Evolutionary conservation across 2,113 vertebrate species (phyloP).

Genomic region (Damaliscus lunatus): DNA sequence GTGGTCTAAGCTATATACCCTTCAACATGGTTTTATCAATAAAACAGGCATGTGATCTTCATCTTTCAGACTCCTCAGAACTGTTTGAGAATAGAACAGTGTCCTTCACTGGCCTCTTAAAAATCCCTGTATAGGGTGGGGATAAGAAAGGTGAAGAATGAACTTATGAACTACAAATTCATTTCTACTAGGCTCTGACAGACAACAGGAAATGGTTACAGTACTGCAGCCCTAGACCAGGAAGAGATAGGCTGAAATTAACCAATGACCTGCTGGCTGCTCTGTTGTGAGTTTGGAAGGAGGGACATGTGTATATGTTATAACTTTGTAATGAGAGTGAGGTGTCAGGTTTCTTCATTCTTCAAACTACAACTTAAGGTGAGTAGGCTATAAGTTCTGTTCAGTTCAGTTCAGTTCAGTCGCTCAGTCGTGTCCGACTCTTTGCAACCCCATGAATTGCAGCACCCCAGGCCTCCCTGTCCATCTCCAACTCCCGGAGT

Average conservation of each 20-base stretch:
- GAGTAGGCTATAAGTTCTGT: not conserved
- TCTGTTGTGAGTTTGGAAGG: not conserved
- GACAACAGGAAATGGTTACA: not conserved
- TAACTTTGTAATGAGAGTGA: slow-evolving; percentile 52
- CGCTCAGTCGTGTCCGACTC: fast-evolving
- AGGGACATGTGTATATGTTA: slow-evolving; percentile 6
- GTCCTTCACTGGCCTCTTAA: not conserved
- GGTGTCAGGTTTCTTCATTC: slow-evolving; percentile 39
- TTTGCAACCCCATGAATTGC: too few species aligned
- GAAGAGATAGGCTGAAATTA: not conserved
- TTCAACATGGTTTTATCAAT: not conserved
- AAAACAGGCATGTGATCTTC: not conserved
- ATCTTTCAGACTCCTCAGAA: not conserved
- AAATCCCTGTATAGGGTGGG: fast-evolving
- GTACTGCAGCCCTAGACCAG: not conserved
- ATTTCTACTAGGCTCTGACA: not conserved
- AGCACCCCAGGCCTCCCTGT: too few species aligned
- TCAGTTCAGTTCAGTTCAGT: too few species aligned
- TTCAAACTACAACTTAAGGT: not conserved
- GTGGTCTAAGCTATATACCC: not conserved
- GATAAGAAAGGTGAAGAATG: not conserved
- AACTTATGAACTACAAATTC: not conserved
- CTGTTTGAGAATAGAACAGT: not conserved
- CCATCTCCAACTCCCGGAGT: too few species aligned
- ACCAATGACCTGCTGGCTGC: not conserved